Evolutionary conservation across 2,113 vertebrate species (phyloP), one percentile per base, ranked within the genome.

Genomic region (Protobothrops mucrosquamatus): DNA sequence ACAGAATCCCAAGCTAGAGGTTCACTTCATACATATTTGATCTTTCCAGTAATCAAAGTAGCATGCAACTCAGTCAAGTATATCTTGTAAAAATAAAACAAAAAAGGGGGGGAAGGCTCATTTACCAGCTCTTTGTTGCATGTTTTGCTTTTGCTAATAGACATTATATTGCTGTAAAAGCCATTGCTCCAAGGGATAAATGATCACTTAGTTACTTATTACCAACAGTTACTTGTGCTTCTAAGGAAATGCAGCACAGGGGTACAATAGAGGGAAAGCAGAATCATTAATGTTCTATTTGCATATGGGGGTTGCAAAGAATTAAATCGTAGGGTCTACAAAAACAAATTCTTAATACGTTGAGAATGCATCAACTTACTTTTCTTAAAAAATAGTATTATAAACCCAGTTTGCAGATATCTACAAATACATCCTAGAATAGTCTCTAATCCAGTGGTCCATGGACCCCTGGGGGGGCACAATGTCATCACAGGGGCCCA

Each of bases 61-160:
- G 7, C 56, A 43, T 39, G 69, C 34, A 54, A 55, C 22, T 54
- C 46, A 85, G 90, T 54, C 51, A 64, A 64, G 51, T 54, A 43
- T 64, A 61, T 48, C 88, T 89, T 74, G 10, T 81, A 51, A 54
- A 91, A 52, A 56, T 23, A 74, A 24, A 90, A 34, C 5, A 81
- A 91, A 89, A 1, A 91, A 89, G 3, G 8, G 26, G 4, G 8
- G 0, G 3, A 29, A 26, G 48, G 90, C 52, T 85, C 69, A 91
- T 91, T 91, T 91, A 23, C 52, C 34, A 85, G 23, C 54, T 24
- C 39, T 34, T 85, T 23, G 9, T 91, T 59, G 46, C 55, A 87
- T 51, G 91, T 29, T 59, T 87, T 91, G 91, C 91, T 59, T 86
- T 59, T 91, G 14, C 54, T 87, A 87, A 91, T 86, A 91, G 81